Evolutionary conservation across 2,888 invertebrate species (phyloP), one percentile per base, ranked within the genome.

Genomic region (Amphipyra berbera): DNA sequence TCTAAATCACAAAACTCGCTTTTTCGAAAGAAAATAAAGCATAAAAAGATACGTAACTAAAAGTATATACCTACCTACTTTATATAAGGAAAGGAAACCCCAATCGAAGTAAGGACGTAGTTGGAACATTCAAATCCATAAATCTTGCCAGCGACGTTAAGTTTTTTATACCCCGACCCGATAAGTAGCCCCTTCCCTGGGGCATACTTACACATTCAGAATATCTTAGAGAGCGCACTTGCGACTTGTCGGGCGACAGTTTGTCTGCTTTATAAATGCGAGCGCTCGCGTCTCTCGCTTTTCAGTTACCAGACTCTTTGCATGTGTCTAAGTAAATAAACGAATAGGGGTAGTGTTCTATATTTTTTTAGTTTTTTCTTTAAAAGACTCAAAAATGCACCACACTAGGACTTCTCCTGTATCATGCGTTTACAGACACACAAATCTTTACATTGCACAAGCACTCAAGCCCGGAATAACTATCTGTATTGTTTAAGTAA

Each of bases 91-190:
- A 67, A 61, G 59, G 55, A 64, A 71, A 65, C 47, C 59, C 60
- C 62, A 71, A 69, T 77, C 68, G 69, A 38, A 64, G 68, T 66
- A 55, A 59, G 62, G 62, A 62, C 67, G 59, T 65, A 68, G 64
- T 69, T 58, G 54, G 78, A 70, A 76, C 72, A 76, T 73, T 71
- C 59, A 65, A 70, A 76, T 66, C 69, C 78, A 80, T 78, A 79
- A 79, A 80, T 80, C 80, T 80, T 64, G 44, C 48, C 70, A 57
- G 65, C 65, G 76, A 76, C 73, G 73, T 72, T 65, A 78, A 78
- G 80, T 79, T 79, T 80, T 77, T 79, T 78, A 79, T 80, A 74
- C 67, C 68, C 61, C 63, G 50, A 30, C 40, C 62, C 71, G 78
- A 78, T 78, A 78, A 78, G 80, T 74, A 80, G 71, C 74, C 45